Evolutionary conservation across 92 coral and sea anemone genomes (phyloP).

Genomic region (Phenganax stokvisi): DNA sequence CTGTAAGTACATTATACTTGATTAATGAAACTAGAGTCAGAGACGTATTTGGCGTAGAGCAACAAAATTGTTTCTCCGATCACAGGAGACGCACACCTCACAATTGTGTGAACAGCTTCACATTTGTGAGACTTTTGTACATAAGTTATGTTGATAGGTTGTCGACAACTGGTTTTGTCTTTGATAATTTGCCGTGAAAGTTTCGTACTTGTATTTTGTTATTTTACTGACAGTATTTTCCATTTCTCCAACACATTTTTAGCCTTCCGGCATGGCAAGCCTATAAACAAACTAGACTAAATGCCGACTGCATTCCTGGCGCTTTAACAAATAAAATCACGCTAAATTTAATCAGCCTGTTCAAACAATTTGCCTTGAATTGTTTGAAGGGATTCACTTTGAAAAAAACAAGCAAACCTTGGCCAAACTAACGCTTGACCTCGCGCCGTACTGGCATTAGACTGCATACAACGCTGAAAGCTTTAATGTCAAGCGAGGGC

Average conservation of each 20-base stretch:
- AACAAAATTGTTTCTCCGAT: no score
- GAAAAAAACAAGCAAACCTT: neutral
- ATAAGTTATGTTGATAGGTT: no score
- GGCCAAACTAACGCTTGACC: neutral
- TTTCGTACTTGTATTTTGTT: no score
- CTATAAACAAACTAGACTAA: neutral
- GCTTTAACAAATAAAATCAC: neutral
- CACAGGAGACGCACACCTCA: no score
- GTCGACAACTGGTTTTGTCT: neutral
- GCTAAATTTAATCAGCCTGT: conserved; percentile 30
- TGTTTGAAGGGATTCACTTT: conserved; percentile 6
- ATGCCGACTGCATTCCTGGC: neutral
- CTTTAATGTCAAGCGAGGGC: neutral
- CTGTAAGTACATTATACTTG: neutral
- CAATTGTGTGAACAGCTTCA: no score
- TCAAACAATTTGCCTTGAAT: conserved; percentile 20
- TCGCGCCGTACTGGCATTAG: neutral
- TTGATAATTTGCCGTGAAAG: no score
- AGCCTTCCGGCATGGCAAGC: neutral
- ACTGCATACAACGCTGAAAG: neutral
- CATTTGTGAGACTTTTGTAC: no score
- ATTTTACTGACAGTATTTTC: no score
- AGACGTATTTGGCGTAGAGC: no score
- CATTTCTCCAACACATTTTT: neutral
- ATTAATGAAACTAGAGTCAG: neutral